Evolutionary conservation across 2,888 invertebrate genomes (phyloP), one percentile per base, ranked within the genome.

Genomic region (Coelogynopora nodosa): DNA sequence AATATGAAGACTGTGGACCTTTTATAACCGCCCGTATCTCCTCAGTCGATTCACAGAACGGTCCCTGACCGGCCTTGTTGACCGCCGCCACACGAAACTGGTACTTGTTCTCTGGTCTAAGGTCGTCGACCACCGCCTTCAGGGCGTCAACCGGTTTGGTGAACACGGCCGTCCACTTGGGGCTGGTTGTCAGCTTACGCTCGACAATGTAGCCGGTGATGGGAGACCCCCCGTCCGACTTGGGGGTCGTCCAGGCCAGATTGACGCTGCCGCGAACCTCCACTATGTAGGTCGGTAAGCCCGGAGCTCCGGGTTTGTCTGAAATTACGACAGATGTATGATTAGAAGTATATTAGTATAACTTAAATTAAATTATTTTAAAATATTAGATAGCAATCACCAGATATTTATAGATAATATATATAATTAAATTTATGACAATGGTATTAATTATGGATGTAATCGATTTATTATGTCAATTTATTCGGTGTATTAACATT

Each of bases 1-100:
- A n/a, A n/a, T n/a, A n/a, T n/a, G n/a, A n/a, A n/a, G n/a, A n/a
- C n/a, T n/a, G n/a, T n/a, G n/a, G n/a, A n/a, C n/a, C n/a, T n/a
- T n/a, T n/a, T n/a, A 92, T 88, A 0, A 89, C 89, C 13, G 90
- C 89, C 10, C 92, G 92, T 23, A 91, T 91, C 87, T 92, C 91
- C 67, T 88, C 88, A 23, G 85, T 86, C 85, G 27, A n/a, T 27
- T 85, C 30, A 5, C 85, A 85, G 26, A n/a, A 85, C 85, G 85
- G 29, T 84, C 89, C 88, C 27, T 84, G 18, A 10, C 89, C 89
- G 26, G 84, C 88, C 80, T 88, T 86, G 81, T 89, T 89, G 67
- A 88, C 88, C 13, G 88, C 89, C 27, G 84, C 86, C 10, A 89
- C 88, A 83, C 88, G 86, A 87, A 89, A 89, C 82, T 88, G 87